Evolutionary conservation across 1,140 invertebrate genomes (phyloP), one percentile per base, ranked within the genome.

Genomic region (Ephestia elutella): DNA sequence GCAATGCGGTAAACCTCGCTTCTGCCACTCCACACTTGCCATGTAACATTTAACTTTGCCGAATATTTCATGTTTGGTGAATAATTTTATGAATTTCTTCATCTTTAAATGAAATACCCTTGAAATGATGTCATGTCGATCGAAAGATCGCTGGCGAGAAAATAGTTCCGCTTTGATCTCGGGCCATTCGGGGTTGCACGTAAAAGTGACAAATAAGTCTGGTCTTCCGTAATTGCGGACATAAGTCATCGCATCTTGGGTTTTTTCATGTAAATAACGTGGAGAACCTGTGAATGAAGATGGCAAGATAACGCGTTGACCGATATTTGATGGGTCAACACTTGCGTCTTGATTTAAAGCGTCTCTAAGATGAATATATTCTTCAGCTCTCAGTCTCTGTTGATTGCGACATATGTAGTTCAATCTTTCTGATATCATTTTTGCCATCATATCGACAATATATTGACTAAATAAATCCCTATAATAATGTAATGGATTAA

Each of bases 1-100:
- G 4, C 68, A 73, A 81, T 91, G 90, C 20, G 79, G 76, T 48
- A 82, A 68, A 21, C 77, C 78, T 62, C 74, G 48, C 60, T 75
- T 75, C 62, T 75, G 89, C 74, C 82, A 91, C 71, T 92, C 90
- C 35, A 91, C 60, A 8, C 79, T 75, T 68, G 89, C 89, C 78
- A 25, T 21, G 67, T 62, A 17, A 90, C 17, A 13, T n/a, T n/a
- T n/a, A n/a, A n/a, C n/a, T n/a, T n/a, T n/a, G n/a, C n/a, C n/a
- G n/a, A n/a, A n/a, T n/a, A n/a, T n/a, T n/a, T n/a, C n/a, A n/a
- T n/a, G n/a, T n/a, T n/a, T n/a, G n/a, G n/a, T n/a, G n/a, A n/a
- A n/a, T n/a, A n/a, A n/a, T n/a, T n/a, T n/a, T n/a, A n/a, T n/a
- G n/a, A n/a, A n/a, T n/a, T n/a, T n/a, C n/a, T n/a, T n/a, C n/a